Evolutionary conservation across 2,113 vertebrate species (phyloP).

Genomic region (Caranx melampygus): DNA sequence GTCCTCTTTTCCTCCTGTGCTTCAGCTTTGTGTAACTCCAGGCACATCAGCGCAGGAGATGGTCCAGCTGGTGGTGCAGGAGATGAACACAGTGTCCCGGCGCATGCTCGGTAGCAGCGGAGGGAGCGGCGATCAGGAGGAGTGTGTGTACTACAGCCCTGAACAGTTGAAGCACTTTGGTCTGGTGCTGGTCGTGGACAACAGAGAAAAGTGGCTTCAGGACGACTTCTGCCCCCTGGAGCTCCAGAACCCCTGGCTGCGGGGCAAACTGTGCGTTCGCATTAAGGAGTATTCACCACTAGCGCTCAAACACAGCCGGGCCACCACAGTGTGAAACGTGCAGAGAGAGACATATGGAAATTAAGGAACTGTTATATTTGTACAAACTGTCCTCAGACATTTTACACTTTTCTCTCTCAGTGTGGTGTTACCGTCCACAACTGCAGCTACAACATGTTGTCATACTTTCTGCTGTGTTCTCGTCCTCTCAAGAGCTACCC

Average conservation of each 20-base stretch:
- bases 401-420: constrained; percentile 17
- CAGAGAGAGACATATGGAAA: background rate
- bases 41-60: constrained; percentile 87
- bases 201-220: constrained; percentile 89
- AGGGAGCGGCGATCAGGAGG: constrained; percentile 65
- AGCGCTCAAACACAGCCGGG: constrained; percentile 85
- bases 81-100: constrained; percentile 86
- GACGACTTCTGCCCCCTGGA: constrained; percentile 88
- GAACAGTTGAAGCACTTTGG: constrained; percentile 91
- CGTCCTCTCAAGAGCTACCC: constrained; percentile 55
- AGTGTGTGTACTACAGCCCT: constrained; percentile 82
- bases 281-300: constrained; percentile 90
- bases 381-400: constrained; percentile 30
- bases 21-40: constrained; percentile 87
- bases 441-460: constrained; percentile 49
- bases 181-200: constrained; percentile 85
- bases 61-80: constrained; percentile 89
- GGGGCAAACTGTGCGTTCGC: constrained; percentile 88
- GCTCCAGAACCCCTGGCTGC: constrained; percentile 86
- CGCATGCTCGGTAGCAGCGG: constrained; percentile 71
- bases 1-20: background rate
- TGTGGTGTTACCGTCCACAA: constrained; percentile 32
- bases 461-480: constrained; percentile 33
- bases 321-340: constrained; percentile 88
- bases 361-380: background rate